Conservation (phyloP, 92 coral and sea anemone genomes). For the Epizoanthus stellaris region DNA sequence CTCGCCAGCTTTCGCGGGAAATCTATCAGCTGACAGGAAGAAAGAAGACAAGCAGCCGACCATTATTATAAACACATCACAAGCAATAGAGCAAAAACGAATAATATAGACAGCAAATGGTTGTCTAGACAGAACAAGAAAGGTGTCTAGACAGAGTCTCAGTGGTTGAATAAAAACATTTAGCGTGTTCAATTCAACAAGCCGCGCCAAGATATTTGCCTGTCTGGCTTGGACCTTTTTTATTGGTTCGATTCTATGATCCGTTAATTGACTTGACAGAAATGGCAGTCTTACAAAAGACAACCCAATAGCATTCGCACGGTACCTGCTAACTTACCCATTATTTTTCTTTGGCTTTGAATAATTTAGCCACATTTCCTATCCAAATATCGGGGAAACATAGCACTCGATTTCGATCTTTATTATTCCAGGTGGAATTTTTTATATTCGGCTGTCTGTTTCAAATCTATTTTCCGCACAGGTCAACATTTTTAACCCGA, state of each 20-base stretch:
- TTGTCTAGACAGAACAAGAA: constrained; percentile 70
- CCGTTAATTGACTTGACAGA: constrained; percentile 76
- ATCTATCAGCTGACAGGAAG: neutral
- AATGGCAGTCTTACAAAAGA: constrained; percentile 62
- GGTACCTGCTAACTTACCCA: constrained; percentile 64
- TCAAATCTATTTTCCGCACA: constrained; percentile 5
- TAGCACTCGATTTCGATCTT: neutral
- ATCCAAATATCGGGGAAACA: neutral
- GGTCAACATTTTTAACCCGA: neutral
- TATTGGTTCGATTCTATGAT: constrained; percentile 73
- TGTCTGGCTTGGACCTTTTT: neutral
- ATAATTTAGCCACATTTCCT: constrained; percentile 54
- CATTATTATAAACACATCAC: constrained; percentile 53
- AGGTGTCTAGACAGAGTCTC: constrained; percentile 86
- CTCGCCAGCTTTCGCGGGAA: constrained; percentile 15
- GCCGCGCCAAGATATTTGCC: constrained; percentile 43
- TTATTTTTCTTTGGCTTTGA: constrained; percentile 57
- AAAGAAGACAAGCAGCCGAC: constrained; percentile 26
- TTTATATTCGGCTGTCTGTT: neutral
- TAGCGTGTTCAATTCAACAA: constrained; percentile 69
- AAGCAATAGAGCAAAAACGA: constrained; percentile 64
- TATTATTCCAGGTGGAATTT: no score
- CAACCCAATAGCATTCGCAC: constrained; percentile 61
- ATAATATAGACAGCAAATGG: constrained; percentile 50
- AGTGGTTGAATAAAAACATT: constrained; percentile 65